Evolutionary conservation across 2,113 vertebrate species (phyloP).

Genomic region (Amblyopsis rosae): DNA sequence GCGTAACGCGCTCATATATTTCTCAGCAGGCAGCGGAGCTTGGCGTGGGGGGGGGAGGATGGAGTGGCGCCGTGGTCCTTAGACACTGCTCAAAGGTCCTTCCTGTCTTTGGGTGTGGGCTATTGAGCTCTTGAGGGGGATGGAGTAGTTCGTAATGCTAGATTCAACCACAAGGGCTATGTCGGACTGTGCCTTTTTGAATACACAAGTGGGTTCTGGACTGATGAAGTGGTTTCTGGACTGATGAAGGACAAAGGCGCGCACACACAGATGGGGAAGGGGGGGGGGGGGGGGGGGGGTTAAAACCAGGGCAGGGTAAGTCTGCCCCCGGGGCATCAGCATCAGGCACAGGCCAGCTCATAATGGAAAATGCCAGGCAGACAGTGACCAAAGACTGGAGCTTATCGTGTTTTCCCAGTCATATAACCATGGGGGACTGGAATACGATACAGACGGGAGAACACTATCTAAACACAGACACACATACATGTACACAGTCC

Average conservation of each 20-base stretch:
- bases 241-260: conserved; percentile 60
- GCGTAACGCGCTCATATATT: conserved; percentile 54
- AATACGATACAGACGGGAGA: conserved; percentile 22
- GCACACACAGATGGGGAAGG: conserved; percentile 34
- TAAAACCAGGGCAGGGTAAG: conserved; percentile 36
- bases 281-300: conserved; percentile 49
- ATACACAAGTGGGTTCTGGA: not conserved
- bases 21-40: conserved; percentile 45
- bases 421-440: conserved; percentile 16
- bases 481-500: conserved; percentile 11
- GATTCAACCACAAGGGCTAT: not conserved
- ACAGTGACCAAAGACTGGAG: conserved; percentile 34
- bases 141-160: no score
- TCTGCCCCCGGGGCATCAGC: conserved; percentile 44
- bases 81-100: no score
- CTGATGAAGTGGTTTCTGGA: conserved; percentile 23
- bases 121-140: no score
- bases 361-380: conserved; percentile 36
- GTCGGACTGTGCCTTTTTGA: not conserved
- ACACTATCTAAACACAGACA: conserved; percentile 38
- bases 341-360: conserved; percentile 26
- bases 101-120: no score
- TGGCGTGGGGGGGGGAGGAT: conserved; percentile 15
- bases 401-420: conserved; percentile 18
- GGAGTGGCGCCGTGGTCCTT: no score